A percentile compares a stretch with the other conserved stretches of the same genome.
phyloP scores from a whole-genome alignment of 2,888 invertebrate species.

The Elegia similella region DNA sequence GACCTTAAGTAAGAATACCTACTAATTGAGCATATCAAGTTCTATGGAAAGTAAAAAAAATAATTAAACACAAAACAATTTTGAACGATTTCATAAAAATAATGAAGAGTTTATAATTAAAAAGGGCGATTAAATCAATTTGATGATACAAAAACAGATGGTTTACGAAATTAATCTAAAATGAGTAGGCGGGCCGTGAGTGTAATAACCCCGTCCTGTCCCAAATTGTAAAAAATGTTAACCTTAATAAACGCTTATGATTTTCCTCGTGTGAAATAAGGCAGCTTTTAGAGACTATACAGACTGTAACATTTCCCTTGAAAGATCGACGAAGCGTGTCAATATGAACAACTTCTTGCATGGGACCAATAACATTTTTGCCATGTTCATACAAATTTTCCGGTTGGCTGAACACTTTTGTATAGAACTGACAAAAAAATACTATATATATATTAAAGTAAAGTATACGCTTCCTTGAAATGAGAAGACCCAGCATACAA shows the following conservation, averaged over 20 bases:
- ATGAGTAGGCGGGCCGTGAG: conserved; percentile 4
- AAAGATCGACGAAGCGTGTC: too few species aligned
- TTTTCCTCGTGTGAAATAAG: conserved; percentile 7
- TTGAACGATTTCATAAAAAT: not conserved
- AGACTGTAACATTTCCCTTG: too few species aligned
- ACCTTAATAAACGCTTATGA: conserved; percentile 12
- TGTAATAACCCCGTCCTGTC: not conserved
- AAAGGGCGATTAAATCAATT: not conserved
- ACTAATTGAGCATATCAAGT: too few species aligned
- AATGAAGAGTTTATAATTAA: not conserved
- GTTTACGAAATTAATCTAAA: conserved; percentile 8
- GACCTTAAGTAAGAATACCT: too few species aligned
- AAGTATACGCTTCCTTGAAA: too few species aligned
- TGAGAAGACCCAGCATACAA: too few species aligned
- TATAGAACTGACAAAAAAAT: too few species aligned
- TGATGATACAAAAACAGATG: conserved; percentile 1
- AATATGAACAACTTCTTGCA: too few species aligned
- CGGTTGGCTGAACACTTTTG: too few species aligned
- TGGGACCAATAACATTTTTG: too few species aligned
- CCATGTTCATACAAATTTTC: too few species aligned
- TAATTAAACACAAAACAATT: not conserved
- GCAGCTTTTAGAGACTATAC: not conserved
- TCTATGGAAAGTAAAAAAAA: not conserved
- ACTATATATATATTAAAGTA: too few species aligned
- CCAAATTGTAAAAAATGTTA: conserved; percentile 11